Base-by-base conservation (phyloP, 1,140 invertebrate species). In the Aphis craccivora region DNA sequence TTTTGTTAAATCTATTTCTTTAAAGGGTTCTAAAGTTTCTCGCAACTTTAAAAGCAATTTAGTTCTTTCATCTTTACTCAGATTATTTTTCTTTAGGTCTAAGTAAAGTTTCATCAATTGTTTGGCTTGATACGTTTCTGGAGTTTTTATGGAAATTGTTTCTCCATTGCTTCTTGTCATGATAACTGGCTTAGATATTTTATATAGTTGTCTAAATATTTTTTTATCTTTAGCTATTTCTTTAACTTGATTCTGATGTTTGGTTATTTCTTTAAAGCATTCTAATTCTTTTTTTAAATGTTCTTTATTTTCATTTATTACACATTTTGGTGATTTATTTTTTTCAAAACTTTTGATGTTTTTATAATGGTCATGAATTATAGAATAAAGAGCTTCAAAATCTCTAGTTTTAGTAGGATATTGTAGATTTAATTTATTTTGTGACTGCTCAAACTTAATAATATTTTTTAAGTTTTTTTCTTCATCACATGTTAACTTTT, bases 61-160 rank as follows among this genome's bases (percentile, higher is more conserved):
- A 90, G 97, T 95, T 88, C 96, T 95, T 94, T 97, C 95, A 93
- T 96, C 96, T 11, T 95, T 94, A 20, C 95, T 95, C 76, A 96
- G 94, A 93, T 95, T 94, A 18, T 95, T 95, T 81, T 96, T 95
- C 76, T 95, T 95, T 90, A 97, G 95, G 43, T 95, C 95, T 37
- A 96, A 95, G 94, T 97, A 97, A 6, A 97, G 94, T 89, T 95
- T 95, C 94, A 96, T 96, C 43, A 96, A 96, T 94, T 97, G 96
- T 43, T 95, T 95, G 14, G 96, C 97, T 94, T 96, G 96, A 95
- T 97, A 97, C 67, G 96, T 96, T 95, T 96, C 96, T 76, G 96
- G 94, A 22, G 97, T 97, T 67, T 97, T 95, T 96, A 97, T 96
- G 51, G 96, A 95, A 30, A 97, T 95, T 4, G 95, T 91, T 91